Evolutionary conservation across 2,888 invertebrate species (phyloP).

Genomic region (Acanthosepion esculentum): DNA sequence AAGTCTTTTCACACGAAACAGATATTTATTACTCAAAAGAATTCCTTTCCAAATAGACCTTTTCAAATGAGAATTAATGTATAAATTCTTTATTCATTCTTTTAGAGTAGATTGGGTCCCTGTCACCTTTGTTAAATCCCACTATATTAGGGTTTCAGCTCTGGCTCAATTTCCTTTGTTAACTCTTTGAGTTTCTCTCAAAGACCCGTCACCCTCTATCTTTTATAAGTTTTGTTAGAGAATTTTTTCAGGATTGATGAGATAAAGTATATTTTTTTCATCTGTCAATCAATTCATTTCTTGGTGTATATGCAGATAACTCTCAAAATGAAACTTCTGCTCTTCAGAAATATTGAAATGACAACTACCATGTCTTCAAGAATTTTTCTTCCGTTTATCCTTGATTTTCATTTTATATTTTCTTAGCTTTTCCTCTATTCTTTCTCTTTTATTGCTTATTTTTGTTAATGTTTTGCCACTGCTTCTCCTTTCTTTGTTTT

Average conservation of each 20-base stretch:
- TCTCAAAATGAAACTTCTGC: not conserved
- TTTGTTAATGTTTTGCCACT: not conserved
- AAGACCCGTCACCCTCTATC: too few relatives aligned
- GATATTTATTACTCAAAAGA: not conserved
- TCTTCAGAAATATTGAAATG: not conserved
- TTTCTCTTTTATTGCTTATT: not conserved
- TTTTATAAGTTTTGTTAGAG: not conserved
- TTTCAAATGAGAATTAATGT: too few relatives aligned
- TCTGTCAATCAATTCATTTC: not conserved
- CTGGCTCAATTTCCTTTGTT: too few relatives aligned
- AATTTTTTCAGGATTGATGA: not conserved
- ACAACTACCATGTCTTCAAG: not conserved
- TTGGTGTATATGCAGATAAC: not conserved
- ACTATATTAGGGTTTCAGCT: too few relatives aligned
- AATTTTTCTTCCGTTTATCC: not conserved
- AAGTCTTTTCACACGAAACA: not conserved
- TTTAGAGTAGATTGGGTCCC: too few relatives aligned
- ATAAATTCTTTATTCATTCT: too few relatives aligned
- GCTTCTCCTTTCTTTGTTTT: too few relatives aligned
- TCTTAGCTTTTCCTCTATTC: not conserved
- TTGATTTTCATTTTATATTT: not conserved
- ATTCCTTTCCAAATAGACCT: too few relatives aligned
- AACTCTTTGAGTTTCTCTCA: too few relatives aligned
- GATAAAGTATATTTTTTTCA: not conserved
- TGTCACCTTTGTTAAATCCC: too few relatives aligned